Evolutionary conservation across 2,113 vertebrate species (phyloP), one percentile per base, ranked within the genome.

Genomic region (Trematomus loennbergii): DNA sequence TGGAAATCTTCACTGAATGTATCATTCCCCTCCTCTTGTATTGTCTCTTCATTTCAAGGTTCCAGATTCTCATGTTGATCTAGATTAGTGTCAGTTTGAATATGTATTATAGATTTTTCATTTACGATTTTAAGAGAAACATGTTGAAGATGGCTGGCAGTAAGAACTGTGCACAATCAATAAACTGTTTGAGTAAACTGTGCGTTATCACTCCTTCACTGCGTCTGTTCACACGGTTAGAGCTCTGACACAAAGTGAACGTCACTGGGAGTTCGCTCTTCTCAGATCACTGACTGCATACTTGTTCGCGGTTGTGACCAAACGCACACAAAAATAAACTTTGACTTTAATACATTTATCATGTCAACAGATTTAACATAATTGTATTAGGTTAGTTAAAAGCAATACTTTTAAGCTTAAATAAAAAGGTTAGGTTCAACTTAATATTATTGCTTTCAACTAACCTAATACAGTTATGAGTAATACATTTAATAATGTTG

Each of bases 61-160:
- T 86, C 78, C 81, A 89, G n/a, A 83, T 74, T 73, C n/a, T 75
- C 61, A 69, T 1, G 1, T 40, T 36, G 49, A 3, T 78, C 29
- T 82, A 72, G 33, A 57, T 58, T 72, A 67, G 29, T 72, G 7
- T 59, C 13, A 17, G 36, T 66, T 79, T 52, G 13, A 76, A 55
- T 18, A 18, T 40, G 22, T 49, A n/a, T 1, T 43, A 3, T 49
- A 7, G 3, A 40, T 25, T 80, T 67, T 43, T 50, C 1, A 59
- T 77, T 16, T 65, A 59, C 9, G 57, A 18, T 36, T 29, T 40
- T 40, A 17, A 70, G 5, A 58, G 10, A 57, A 59, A 40, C 9
- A 11, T 4, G 13, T 72, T 11, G 9, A 12, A 12, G 55, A 6
- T 43, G n/a, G 20, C 3, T 33, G 40, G 13, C 20, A 22, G 43